These are phyloP conservation scores for Montipora capitata DNA, from an alignment of 92 coral and sea anemone species.

Conservation along the genomic window DNA sequence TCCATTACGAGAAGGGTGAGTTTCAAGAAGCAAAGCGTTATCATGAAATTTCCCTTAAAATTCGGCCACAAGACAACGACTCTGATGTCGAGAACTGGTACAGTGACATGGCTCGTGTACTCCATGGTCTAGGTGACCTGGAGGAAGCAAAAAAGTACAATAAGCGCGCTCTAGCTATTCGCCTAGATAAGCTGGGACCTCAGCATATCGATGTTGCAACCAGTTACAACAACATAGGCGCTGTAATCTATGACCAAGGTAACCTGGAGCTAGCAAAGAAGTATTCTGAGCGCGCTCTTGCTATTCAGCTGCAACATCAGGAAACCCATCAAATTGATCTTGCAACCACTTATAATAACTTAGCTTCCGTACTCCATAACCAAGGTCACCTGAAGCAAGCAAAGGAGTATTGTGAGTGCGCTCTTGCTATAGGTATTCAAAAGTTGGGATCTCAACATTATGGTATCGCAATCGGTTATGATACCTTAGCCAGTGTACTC, in stretches of 20 bases:
- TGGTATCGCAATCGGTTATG: neutral
- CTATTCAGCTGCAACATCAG: neutral
- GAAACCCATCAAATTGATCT: neutral
- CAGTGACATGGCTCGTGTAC: neutral
- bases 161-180: neutral
- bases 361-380: neutral
- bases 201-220: neutral
- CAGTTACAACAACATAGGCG: neutral
- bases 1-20: neutral
- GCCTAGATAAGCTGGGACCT: neutral
- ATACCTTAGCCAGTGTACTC: neutral
- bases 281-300: conserved; percentile 11
- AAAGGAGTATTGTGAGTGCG: conserved; percentile 26
- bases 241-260: neutral
- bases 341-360: neutral
- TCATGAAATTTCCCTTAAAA: neutral
- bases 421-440: neutral
- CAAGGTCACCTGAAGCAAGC: neutral
- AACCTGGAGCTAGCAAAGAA: conserved; percentile 16
- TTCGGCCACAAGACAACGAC: neutral
- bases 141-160: conserved; percentile 20
- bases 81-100: neutral
- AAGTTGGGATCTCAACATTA: neutral
- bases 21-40: neutral
- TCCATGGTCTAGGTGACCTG: neutral